Conservation (phyloP, 2,888 invertebrate genomes). For the Aphidoletes aphidimyza region DNA sequence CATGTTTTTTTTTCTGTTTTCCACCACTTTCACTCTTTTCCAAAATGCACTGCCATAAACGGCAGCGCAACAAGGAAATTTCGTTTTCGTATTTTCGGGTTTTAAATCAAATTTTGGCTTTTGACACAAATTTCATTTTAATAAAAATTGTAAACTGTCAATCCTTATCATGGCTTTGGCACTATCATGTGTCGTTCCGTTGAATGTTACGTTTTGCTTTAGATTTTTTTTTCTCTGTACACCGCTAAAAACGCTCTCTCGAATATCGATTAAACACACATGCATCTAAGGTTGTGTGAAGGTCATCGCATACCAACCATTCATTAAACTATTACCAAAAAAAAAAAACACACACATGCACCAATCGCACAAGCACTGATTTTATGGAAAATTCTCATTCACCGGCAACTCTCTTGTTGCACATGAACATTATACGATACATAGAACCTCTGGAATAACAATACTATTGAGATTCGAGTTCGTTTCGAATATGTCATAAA, state of each 20-base stretch:
- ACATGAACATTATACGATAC: background rate
- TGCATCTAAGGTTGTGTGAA: slow-evolving; percentile 46
- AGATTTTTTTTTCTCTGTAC: background rate
- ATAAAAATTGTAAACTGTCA: too few species aligned
- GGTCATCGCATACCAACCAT: background rate
- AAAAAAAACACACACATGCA: background rate
- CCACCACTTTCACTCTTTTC: background rate
- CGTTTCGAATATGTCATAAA: background rate
- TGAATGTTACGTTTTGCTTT: background rate
- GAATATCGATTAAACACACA: slow-evolving; percentile 49
- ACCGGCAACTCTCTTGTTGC: slow-evolving; percentile 4
- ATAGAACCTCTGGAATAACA: too few species aligned
- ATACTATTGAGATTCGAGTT: too few species aligned
- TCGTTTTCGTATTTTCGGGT: too few species aligned
- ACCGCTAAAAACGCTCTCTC: background rate
- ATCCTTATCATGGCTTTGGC: background rate
- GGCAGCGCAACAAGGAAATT: too few species aligned
- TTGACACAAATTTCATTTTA: too few species aligned
- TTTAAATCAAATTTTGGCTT: too few species aligned
- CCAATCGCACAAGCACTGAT: background rate
- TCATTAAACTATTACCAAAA: background rate
- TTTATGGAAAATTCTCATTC: background rate
- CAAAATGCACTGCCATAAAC: too few species aligned
- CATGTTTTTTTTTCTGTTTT: background rate
- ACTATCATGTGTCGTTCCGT: background rate